Evolutionary conservation across 1,140 invertebrate species (phyloP).

Genomic region (Leptoteleia sp.): DNA sequence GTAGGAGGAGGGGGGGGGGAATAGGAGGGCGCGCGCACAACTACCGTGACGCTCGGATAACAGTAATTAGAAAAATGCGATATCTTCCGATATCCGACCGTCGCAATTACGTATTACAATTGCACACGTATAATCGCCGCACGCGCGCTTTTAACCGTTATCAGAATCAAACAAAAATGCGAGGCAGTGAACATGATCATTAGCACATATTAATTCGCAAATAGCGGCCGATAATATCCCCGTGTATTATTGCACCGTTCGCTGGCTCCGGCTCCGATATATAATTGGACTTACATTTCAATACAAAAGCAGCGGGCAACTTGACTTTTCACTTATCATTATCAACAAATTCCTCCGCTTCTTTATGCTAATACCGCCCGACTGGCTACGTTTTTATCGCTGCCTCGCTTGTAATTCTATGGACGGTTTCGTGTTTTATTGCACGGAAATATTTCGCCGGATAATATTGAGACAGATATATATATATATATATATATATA

Average conservation of each 20-base stretch:
- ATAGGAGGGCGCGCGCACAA: conserved; percentile 1
- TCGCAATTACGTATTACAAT: conserved; percentile 67
- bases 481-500: too few relatives aligned
- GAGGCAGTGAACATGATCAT: conserved; percentile 37
- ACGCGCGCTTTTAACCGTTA: conserved; percentile 46
- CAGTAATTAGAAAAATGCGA: conserved; percentile 67
- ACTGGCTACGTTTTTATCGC: conserved; percentile 5
- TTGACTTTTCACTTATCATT: conserved; percentile 13
- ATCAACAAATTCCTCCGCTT: conserved; percentile 15
- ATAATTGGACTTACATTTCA: conserved; percentile 17
- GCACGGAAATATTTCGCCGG: conserved; percentile 29
- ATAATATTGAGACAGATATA: conserved; percentile 21
- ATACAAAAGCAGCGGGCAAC: conserved; percentile 3
- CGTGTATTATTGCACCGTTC: conserved; percentile 38
- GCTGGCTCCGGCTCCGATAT: not conserved
- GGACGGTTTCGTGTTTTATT: conserved; percentile 29
- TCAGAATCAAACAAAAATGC: conserved; percentile 44
- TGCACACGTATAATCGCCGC: conserved; percentile 31
- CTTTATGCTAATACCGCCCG: conserved; percentile 14
- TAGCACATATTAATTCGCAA: conserved; percentile 49
- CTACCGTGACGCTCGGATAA: conserved; percentile 48
- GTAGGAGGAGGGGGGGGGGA: too few relatives aligned
- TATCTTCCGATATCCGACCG: conserved; percentile 55
- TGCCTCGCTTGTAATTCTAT: conserved; percentile 1
- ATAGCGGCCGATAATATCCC: conserved; percentile 32